Base-by-base conservation (phyloP, 2,113 vertebrate genomes). In the Sapayoa aenigma region DNA sequence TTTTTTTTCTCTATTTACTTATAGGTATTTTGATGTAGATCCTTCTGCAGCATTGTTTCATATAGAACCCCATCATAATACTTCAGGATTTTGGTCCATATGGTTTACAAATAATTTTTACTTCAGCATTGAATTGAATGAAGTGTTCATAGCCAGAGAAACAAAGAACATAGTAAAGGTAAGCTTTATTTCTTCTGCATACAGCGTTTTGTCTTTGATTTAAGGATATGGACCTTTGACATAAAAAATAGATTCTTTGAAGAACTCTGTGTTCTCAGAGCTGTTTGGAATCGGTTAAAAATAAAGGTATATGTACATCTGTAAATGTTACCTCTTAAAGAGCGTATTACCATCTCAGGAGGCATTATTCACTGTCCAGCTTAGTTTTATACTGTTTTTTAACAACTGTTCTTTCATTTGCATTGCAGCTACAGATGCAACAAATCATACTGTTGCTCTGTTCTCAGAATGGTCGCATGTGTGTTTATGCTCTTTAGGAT, bases 81-180 rank as follows among this genome's bases (percentile, higher is more conserved):
- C 93, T 28, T 95, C 96, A 37, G 98, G 98, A 66, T 96, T 98
- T 94, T 99, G 99, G 97, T 98, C 99, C 16, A 12, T 99, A 75
- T 99, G 99, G 99, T 97, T 98, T 96, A 98, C 97, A 68, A 99
- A 98, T 95, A 98, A 98, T 71, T 97, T 98, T 86, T 96, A 97
- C 68, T 96, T 97, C 53, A 97, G 95, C 62, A 78, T 99, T 94
- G 96, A 97, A 41, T 83, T 99, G 95, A 97, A 87, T 11, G 98
- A 98, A 33, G 98, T 98, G 73, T 98, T 98, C 69, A 86, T 99
- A 78, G 97, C 98, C 62, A 98, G 97, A 87, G 98, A 98, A 76
- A 94, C 97, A 8, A 98, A 96, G 75, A 97, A 98, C 22, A 39
- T 98, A 77, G 97, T 99, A 83, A 98, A 99, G 98, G 99, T 99